Conservation (phyloP, 2,113 vertebrate genomes). For the Macrotus californicus region DNA sequence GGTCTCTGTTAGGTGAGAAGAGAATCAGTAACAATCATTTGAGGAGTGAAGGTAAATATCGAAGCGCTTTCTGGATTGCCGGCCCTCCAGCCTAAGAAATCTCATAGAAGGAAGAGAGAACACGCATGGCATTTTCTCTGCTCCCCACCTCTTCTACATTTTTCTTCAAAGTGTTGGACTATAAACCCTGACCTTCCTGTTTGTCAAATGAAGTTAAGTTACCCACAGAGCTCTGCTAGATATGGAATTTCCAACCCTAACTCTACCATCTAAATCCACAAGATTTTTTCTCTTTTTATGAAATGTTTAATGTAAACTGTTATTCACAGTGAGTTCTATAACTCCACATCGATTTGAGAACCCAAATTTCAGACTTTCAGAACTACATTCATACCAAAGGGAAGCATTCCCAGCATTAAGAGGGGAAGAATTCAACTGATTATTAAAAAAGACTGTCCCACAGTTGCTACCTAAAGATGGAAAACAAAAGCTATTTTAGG, state of each 20-base stretch:
- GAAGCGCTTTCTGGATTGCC: not conserved
- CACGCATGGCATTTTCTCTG: not conserved
- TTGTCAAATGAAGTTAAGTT: not conserved
- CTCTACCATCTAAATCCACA: not conserved
- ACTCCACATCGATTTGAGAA: constrained; percentile 3
- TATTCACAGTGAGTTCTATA: constrained; percentile 14
- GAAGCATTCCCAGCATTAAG: not conserved
- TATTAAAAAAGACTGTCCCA: not conserved
- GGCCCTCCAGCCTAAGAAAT: not conserved
- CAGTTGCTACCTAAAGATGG: not conserved
- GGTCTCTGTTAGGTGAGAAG: not conserved
- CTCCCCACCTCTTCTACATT: not conserved
- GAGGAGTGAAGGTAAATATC: not conserved
- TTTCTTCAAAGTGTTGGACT: not conserved
- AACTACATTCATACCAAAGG: not conserved
- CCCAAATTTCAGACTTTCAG: not conserved
- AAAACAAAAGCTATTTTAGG: not conserved
- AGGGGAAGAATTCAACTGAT: not conserved
- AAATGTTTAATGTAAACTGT: not conserved
- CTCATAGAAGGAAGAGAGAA: not conserved
- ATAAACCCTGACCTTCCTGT: not conserved
- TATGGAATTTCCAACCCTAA: not conserved
- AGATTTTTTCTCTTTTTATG: not conserved
- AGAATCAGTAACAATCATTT: not conserved
- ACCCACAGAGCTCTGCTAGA: not conserved